Conservation (phyloP, 1,140 invertebrate genomes). For the Diorhabda sublineata region DNA sequence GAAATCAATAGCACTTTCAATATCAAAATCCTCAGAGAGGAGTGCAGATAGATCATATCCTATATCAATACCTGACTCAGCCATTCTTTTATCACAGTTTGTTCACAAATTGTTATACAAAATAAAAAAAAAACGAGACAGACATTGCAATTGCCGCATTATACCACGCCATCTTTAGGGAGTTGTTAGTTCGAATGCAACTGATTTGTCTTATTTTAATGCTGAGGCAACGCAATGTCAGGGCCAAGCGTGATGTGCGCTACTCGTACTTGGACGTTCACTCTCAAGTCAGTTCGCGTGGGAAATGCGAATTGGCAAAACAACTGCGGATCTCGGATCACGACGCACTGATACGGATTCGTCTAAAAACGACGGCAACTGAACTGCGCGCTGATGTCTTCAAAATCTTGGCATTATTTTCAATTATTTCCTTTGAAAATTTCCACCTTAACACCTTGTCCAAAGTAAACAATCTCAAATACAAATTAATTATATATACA, state of each 20-base stretch:
- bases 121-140: neutral
- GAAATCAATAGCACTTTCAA: constrained; percentile 54
- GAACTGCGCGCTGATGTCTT: constrained; percentile 3
- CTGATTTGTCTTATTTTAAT: constrained; percentile 29
- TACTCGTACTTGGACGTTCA: constrained; percentile 16
- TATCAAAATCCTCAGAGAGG: constrained; percentile 52
- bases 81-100: constrained; percentile 34
- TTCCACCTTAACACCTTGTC: neutral
- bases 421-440: constrained; percentile 4
- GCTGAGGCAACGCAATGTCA: constrained; percentile 34
- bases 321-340: constrained; percentile 9
- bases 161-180: constrained; percentile 12
- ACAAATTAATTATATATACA: neutral
- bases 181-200: constrained; percentile 27
- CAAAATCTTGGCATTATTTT: constrained; percentile 9
- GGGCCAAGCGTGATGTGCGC: constrained; percentile 28
- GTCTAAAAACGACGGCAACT: constrained; percentile 10
- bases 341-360: constrained; percentile 11
- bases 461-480: neutral
- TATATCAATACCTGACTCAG: constrained; percentile 68
- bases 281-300: constrained; percentile 4
- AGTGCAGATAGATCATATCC: constrained; percentile 65
- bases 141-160: neutral
- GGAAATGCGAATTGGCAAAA: constrained; percentile 11
- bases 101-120: constrained; percentile 9